A percentile compares a stretch with the other conserved stretches of the same genome.
Conservation (phyloP, 2,113 vertebrate genomes). For the Talpa occidentalis region DNA sequence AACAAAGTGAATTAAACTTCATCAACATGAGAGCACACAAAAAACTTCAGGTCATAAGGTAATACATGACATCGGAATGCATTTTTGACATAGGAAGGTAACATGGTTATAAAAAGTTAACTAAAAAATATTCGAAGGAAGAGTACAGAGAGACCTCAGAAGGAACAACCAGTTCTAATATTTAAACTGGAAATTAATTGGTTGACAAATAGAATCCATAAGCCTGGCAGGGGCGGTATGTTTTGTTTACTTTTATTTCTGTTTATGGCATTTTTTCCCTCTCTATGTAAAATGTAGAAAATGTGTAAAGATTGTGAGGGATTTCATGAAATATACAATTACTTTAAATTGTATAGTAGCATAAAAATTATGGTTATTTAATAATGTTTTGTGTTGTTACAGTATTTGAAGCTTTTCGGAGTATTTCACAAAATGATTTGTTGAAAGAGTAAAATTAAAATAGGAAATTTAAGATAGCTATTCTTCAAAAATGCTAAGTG, state of each 20-base stretch:
- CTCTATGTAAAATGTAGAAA: neutral
- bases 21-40: rapidly evolving
- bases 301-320: neutral
- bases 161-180: neutral
- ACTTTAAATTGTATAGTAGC: neutral
- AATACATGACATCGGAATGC: neutral
- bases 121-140: neutral
- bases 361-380: neutral
- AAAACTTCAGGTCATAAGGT: neutral
- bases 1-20: neutral
- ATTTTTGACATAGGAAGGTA: neutral
- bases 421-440: neutral
- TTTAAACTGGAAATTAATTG: neutral
- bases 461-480: neutral
- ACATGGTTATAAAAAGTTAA: neutral
- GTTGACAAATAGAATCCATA: neutral
- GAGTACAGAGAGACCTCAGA: neutral
- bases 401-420: neutral
- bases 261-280: neutral
- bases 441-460: neutral
- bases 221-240: neutral
- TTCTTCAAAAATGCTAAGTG: neutral
- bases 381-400: neutral
- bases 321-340: neutral
- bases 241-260: neutral